These are phyloP conservation scores for Rhea americana DNA, from an alignment of 2,113 vertebrate genomes.

Conservation along the genomic window DNA sequence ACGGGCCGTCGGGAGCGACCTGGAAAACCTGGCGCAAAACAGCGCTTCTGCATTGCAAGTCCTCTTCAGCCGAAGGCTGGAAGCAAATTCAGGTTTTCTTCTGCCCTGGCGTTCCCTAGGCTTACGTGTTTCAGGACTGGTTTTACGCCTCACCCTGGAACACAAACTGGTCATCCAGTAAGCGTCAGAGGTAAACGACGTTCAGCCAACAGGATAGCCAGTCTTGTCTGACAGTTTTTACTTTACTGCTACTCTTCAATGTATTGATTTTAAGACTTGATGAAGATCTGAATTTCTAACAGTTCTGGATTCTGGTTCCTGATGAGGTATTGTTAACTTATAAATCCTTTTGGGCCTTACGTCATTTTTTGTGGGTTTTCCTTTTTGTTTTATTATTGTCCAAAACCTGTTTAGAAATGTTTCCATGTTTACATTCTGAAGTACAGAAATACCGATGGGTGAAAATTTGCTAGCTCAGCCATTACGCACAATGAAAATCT, in stretches of 20 bases:
- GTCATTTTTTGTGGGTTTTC: background rate
- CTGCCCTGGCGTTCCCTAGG: background rate
- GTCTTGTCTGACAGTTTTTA: background rate
- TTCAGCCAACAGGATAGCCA: background rate
- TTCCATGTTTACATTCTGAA: background rate
- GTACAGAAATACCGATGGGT: background rate
- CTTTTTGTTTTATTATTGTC: background rate
- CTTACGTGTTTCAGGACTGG: background rate
- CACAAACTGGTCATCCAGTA: background rate
- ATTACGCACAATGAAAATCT: background rate
- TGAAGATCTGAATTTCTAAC: background rate
- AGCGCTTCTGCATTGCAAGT: background rate
- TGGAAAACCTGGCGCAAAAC: background rate
- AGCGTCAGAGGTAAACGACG: background rate
- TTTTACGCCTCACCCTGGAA: background rate
- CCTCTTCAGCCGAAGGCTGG: background rate
- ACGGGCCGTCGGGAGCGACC: background rate
- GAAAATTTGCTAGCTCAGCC: constrained; percentile 8
- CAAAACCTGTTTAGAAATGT: background rate
- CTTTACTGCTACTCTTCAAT: background rate
- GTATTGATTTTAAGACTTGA: background rate
- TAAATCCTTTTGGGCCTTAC: background rate
- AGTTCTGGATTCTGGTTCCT: background rate
- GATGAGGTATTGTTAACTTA: background rate
- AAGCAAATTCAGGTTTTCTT: background rate